Conservation (phyloP, 2,888 invertebrate species). For the Oeneis ivallda region DNA sequence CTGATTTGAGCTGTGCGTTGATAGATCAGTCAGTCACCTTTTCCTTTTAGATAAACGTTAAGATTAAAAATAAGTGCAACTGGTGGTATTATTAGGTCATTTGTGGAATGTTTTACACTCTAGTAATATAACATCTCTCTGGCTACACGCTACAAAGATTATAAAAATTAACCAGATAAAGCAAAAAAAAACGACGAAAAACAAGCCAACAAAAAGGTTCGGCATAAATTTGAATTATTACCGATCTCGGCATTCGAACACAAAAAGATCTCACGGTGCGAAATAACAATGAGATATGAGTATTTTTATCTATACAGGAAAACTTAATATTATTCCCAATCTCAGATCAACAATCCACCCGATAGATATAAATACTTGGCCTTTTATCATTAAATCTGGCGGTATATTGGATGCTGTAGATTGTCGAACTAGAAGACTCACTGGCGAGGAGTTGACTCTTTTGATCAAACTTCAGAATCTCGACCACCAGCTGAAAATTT, state of each 20-base stretch:
- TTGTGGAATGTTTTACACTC: neutral
- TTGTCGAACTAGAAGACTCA: slow-evolving; percentile 46
- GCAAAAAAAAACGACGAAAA: slow-evolving; percentile 32
- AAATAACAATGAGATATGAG: slow-evolving; percentile 55
- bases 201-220: slow-evolving; percentile 36
- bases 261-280: slow-evolving; percentile 57
- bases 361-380: slow-evolving; percentile 65
- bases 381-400: slow-evolving; percentile 64
- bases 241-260: slow-evolving; percentile 40
- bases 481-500: too few relatives aligned
- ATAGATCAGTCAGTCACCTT: too few relatives aligned
- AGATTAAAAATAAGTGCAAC: too few relatives aligned
- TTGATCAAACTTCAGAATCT: too few relatives aligned
- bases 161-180: slow-evolving; percentile 31
- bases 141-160: slow-evolving; percentile 17
- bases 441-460: too few relatives aligned
- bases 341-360: slow-evolving; percentile 60
- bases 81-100: too few relatives aligned
- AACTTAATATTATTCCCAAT: slow-evolving; percentile 60
- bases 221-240: slow-evolving; percentile 42
- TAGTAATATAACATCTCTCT: neutral
- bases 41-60: too few relatives aligned
- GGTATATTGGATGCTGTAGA: too few relatives aligned
- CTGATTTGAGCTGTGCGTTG: too few relatives aligned
- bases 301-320: slow-evolving; percentile 63